Evolutionary conservation across 2,888 invertebrate genomes (phyloP).

Genomic region (Lochmaea capreae): DNA sequence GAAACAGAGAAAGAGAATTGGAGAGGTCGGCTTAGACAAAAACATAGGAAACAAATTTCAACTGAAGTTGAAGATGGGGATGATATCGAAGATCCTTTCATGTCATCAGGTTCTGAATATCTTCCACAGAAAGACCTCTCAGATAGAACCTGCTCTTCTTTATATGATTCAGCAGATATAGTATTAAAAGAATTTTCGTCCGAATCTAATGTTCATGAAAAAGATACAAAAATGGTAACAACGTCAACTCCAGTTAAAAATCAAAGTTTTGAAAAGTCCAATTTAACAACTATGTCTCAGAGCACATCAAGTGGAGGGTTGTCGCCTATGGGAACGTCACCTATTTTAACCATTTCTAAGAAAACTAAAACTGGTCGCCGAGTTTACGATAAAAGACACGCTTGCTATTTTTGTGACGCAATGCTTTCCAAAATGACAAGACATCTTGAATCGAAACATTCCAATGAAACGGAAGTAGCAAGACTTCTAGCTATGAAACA

Average conservation of each 20-base stretch:
- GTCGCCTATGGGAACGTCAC: neutral
- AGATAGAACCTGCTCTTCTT: slow-evolving; percentile 3
- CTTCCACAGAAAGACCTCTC: slow-evolving; percentile 1
- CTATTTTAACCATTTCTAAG: neutral
- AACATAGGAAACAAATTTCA: neutral
- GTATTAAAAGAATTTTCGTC: neutral
- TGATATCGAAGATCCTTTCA: neutral
- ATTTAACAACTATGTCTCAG: neutral
- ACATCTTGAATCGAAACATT: slow-evolving; percentile 25
- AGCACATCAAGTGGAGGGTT: neutral
- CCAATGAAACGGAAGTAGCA: slow-evolving; percentile 29
- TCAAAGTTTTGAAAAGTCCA: neutral
- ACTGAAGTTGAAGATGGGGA: neutral
- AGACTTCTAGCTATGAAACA: slow-evolving; percentile 2
- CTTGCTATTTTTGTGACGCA: slow-evolving; percentile 36
- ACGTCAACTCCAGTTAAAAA: neutral
- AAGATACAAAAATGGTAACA: slow-evolving; percentile 1
- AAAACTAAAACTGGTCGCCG: slow-evolving; percentile 20
- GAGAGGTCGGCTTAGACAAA: neutral
- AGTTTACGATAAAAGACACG: slow-evolving; percentile 31
- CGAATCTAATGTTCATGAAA: neutral
- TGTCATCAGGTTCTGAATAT: slow-evolving; percentile 7
- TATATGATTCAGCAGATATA: neutral
- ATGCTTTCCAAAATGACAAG: slow-evolving; percentile 28
- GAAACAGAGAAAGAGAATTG: neutral